Conservation (phyloP, 2,113 vertebrate genomes). For the Menura novaehollandiae region DNA sequence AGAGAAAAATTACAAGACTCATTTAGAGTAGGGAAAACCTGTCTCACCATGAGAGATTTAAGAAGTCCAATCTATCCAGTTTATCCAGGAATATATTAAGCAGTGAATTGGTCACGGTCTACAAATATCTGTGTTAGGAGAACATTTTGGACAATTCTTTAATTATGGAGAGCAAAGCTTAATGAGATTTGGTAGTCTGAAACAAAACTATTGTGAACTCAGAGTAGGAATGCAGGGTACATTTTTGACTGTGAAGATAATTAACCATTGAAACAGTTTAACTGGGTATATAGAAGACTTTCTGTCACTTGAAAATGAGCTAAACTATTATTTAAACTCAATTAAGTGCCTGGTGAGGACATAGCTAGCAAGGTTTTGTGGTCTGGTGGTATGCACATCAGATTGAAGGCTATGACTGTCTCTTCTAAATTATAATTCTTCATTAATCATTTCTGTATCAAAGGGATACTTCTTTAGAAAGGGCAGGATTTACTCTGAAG, state of each 20-base stretch:
- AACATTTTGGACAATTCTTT: neutral
- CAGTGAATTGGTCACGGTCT: neutral
- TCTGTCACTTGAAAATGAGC: neutral
- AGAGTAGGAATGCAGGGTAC: neutral
- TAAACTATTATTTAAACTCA: slow-evolving; percentile 20
- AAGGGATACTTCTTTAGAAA: slow-evolving; percentile 3
- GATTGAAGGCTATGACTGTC: neutral
- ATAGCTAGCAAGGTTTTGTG: neutral
- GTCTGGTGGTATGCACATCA: neutral
- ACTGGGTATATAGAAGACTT: neutral
- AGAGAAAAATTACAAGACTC: neutral
- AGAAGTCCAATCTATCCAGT: neutral
- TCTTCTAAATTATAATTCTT: slow-evolving; percentile 19
- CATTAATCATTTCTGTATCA: slow-evolving; percentile 34
- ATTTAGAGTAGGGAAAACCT: neutral
- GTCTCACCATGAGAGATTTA: neutral
- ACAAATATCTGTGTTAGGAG: neutral
- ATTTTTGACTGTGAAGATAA: neutral
- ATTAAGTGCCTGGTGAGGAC: neutral
- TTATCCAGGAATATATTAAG: neutral
- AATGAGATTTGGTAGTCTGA: neutral
- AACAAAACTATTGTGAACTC: neutral
- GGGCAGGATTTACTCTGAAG: slow-evolving; percentile 19
- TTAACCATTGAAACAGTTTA: neutral
- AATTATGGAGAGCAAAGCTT: neutral